Base-by-base conservation (phyloP, 1,140 invertebrate genomes). In the Drosophila melanogaster region DNA sequence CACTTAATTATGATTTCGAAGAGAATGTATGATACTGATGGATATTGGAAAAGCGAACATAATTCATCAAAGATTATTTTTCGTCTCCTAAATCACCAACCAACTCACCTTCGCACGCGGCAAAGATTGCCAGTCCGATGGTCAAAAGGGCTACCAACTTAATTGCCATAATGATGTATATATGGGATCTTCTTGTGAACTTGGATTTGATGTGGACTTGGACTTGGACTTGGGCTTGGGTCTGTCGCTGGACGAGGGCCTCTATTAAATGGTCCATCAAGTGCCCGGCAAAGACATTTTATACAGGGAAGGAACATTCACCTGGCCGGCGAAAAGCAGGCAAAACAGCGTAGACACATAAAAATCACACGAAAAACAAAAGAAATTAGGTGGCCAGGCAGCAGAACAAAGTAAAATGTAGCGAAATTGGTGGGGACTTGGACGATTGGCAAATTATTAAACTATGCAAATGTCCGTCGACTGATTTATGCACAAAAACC, bases 251-350 rank as follows among this genome's bases (percentile, higher is more conserved):
- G 67, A 50, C 62, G 76, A 90, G 86, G 43, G 78, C 58, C 67
- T 80, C 76, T 86, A 86, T 74, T 66, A 74, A 90, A 90, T 90
- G 86, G 79, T 75, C 77, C 41, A 70, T 40, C 76, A 69, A 61
- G 64, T 79, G 75, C 61, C 77, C 59, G 24, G 76, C 81, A 80
- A 74, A 90, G 60, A 87, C 86, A 87, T 90, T 90, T 90, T 90
- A 90, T 90, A 90, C 65, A 65, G 69, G 67, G 65, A 41, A 40
- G 67, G 50, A 71, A 35, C 59, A 51, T 65, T 65, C 59, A 47
- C 33, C 62, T 58, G 69, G 60, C 54, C 30, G 46, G 26, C 38
- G 11, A 64, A 47, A 19, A 15, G 17, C 44, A 26, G 41, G 26
- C 56, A 22, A 33, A 51, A 35, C 26, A 51, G 49, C 55, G 24